These are phyloP conservation scores for Myathropa florea DNA, from an alignment of 2,888 invertebrate species.

Conservation along the genomic window DNA sequence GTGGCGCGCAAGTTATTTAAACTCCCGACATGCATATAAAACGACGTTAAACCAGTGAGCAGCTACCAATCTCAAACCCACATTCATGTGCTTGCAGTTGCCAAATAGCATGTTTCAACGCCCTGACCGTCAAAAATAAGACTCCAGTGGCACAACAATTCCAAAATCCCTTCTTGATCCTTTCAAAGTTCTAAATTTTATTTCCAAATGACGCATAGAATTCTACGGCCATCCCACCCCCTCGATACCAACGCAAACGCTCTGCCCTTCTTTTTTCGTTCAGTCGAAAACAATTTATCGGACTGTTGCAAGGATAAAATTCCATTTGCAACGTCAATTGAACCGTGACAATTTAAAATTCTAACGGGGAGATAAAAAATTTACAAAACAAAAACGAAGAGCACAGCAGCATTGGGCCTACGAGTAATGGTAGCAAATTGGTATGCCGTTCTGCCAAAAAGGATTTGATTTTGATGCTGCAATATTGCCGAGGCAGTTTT, in stretches of 20 bases:
- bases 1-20: too few relatives aligned
- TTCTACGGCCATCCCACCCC: not conserved
- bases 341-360: slow-evolving; percentile 73
- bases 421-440: slow-evolving; percentile 44
- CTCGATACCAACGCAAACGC: not conserved
- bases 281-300: slow-evolving; percentile 70
- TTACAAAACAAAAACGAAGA: slow-evolving; percentile 38
- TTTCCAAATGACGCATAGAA: slow-evolving; percentile 17
- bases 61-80: too few relatives aligned
- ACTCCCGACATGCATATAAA: too few relatives aligned
- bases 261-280: slow-evolving; percentile 1
- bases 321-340: slow-evolving; percentile 72
- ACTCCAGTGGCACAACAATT: too few relatives aligned
- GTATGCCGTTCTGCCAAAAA: slow-evolving; percentile 44
- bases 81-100: too few relatives aligned
- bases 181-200: not conserved
- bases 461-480: slow-evolving; percentile 64
- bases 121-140: too few relatives aligned
- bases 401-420: slow-evolving; percentile 3
- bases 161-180: not conserved
- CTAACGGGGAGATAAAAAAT: slow-evolving; percentile 72
- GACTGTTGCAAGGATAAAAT: slow-evolving; percentile 69
- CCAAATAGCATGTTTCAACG: too few relatives aligned
- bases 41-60: too few relatives aligned
- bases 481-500: slow-evolving; percentile 60